phyloP scores from a whole-genome alignment of 2,888 invertebrate species.

The Maniola hyperantus region DNA sequence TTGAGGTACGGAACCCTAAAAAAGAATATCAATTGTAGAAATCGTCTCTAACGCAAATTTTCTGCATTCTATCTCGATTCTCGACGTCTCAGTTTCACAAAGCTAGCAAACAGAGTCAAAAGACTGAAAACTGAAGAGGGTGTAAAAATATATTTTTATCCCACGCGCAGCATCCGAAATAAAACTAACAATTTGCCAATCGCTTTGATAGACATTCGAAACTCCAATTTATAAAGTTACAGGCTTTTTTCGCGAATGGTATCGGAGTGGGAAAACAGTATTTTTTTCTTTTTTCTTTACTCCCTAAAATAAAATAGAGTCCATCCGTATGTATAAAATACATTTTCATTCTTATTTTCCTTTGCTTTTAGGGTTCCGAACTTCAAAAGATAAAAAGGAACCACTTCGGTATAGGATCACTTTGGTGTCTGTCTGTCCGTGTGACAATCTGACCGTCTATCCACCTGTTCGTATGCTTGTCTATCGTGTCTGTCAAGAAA shows the following conservation, averaged over 20 bases:
- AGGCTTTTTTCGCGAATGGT: background rate
- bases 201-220: slow-evolving; percentile 25
- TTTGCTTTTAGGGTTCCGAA: too few relatives aligned
- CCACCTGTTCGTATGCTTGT: too few relatives aligned
- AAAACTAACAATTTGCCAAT: slow-evolving; percentile 17
- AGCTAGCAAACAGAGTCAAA: background rate
- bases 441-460: too few relatives aligned
- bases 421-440: too few relatives aligned
- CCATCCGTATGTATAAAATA: too few relatives aligned
- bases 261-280: background rate
- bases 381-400: too few relatives aligned
- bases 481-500: too few relatives aligned
- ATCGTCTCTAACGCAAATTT: background rate
- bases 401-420: too few relatives aligned
- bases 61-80: background rate
- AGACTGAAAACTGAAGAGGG: background rate
- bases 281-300: background rate
- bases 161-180: background rate
- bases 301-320: too few relatives aligned
- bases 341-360: too few relatives aligned
- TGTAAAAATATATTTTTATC: background rate
- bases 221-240: slow-evolving; percentile 28
- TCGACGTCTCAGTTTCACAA: background rate
- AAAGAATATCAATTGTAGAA: too few relatives aligned
- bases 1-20: too few relatives aligned